Conservation (phyloP, 2,888 invertebrate genomes). For the Zootermopsis nevadensis region DNA sequence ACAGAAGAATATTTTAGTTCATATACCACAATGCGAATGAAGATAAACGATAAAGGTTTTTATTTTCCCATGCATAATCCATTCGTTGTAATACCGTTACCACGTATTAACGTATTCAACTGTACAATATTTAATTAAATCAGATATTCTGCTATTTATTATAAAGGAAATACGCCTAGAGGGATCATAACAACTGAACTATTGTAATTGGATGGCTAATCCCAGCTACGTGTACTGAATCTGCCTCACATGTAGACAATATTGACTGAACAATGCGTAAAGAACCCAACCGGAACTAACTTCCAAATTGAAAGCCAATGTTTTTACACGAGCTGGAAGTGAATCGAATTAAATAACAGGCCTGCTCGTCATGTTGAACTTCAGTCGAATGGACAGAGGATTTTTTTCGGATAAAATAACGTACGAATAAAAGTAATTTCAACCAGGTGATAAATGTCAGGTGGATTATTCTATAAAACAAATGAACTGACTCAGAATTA, state of each 20-base stretch:
- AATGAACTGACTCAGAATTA: neutral
- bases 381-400: neutral
- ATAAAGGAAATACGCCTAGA: constrained; percentile 22
- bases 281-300: neutral
- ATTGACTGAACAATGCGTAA: neutral
- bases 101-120: constrained; percentile 28
- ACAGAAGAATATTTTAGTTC: neutral
- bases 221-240: constrained; percentile 10
- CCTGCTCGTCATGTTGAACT: too few relatives aligned
- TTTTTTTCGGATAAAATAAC: neutral
- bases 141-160: constrained; percentile 4
- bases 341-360: neutral
- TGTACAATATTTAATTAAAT: constrained; percentile 23
- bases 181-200: constrained; percentile 26
- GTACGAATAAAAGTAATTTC: neutral
- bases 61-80: neutral
- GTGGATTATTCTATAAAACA: neutral
- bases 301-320: neutral
- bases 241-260: neutral
- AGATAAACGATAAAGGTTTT: neutral
- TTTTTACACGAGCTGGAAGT: neutral
- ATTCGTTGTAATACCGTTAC: neutral
- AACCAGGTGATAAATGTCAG: neutral
- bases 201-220: constrained; percentile 24
- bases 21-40: neutral